Base-by-base conservation (phyloP, 1,140 invertebrate species). In the Drosophila kurseongensis region DNA sequence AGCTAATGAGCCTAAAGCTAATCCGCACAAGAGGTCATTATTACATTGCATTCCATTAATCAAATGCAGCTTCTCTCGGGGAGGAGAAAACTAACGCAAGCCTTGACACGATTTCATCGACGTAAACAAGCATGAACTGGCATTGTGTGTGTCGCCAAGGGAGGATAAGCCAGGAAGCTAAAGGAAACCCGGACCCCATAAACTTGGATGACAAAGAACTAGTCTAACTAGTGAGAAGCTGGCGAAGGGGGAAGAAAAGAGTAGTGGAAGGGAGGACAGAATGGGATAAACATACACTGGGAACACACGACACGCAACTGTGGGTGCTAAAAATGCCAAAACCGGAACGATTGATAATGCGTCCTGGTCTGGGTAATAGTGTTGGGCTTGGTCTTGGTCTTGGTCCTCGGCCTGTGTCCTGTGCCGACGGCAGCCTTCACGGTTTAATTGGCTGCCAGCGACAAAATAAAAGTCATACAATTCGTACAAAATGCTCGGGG, bases 381-480 rank as follows among this genome's bases (percentile, higher is more conserved):
- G 35, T 55, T 40, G 51, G 35, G 23, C n/a, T 16, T 44, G 61
- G 56, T 62, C 40, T 61, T 57, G 50, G 62, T 68, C 48, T 51
- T 63, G 79, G 66, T 65, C 56, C 73, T 54, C 32, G 52, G 36
- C 35, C 41, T 69, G 73, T 75, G 83, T 82, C 83, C 83, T 83
- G 80, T 73, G 76, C 62, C 76, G 84, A 44, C 84, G 68, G 80
- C 82, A 91, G 90, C 90, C 90, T 91, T 91, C 90, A 91, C 90
- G 90, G 78, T 91, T 91, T 91, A 91, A 91, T 91, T 86, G 76
- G 85, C 82, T 86, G 79, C 90, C 75, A 67, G 57, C 81, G 82
- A 86, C 68, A 72, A 78, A 80, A 66, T 47, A 84, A 91, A 86
- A 85, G 79, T 80, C 84, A 89, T 75, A 72, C 73, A 85, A 82